A percentile compares a stretch with the other conserved stretches of the same genome.
Evolutionary conservation across 92 coral and sea anemone species (phyloP).

Genomic region (Porites evermanni): DNA sequence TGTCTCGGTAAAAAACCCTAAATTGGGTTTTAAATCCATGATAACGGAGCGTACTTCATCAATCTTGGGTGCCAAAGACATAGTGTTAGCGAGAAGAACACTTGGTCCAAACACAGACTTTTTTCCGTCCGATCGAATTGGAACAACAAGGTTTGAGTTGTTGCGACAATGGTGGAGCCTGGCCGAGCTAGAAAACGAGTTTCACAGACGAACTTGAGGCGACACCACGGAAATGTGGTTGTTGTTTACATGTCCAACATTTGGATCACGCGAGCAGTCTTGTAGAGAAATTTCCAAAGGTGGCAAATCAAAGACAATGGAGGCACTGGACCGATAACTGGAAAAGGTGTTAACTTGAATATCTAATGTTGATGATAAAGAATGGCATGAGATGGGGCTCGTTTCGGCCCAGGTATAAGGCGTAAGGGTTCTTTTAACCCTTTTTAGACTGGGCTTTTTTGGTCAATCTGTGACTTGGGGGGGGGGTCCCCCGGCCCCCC

Average conservation of each 20-base stretch:
- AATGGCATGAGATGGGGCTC: no score
- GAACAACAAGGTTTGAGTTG: not conserved
- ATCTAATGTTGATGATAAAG: no score
- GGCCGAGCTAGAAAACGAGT: slow-evolving; percentile 3
- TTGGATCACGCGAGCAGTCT: slow-evolving; percentile 31
- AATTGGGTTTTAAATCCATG: no score
- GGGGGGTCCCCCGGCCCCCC: no score
- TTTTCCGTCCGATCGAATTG: slow-evolving; percentile 2
- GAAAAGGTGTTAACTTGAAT: not conserved
- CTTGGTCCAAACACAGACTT: slow-evolving; percentile 5
- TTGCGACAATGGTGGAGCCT: slow-evolving; percentile 1
- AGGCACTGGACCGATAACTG: slow-evolving; percentile 1
- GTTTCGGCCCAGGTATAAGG: no score
- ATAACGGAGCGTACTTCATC: no score
- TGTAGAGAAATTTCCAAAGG: slow-evolving; percentile 4
- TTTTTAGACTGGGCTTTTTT: no score
- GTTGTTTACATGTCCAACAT: slow-evolving; percentile 35
- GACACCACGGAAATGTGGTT: slow-evolving; percentile 27
- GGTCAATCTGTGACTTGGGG: no score
- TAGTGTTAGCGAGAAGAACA: slow-evolving; percentile 5
- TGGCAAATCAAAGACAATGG: slow-evolving; percentile 3
- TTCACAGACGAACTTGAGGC: slow-evolving; percentile 24
- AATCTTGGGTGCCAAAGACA: not conserved
- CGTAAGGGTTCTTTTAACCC: no score
- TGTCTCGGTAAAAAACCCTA: no score